phyloP scores from a whole-genome alignment of 2,888 invertebrate species.

The Lasius fuliginosus region DNA sequence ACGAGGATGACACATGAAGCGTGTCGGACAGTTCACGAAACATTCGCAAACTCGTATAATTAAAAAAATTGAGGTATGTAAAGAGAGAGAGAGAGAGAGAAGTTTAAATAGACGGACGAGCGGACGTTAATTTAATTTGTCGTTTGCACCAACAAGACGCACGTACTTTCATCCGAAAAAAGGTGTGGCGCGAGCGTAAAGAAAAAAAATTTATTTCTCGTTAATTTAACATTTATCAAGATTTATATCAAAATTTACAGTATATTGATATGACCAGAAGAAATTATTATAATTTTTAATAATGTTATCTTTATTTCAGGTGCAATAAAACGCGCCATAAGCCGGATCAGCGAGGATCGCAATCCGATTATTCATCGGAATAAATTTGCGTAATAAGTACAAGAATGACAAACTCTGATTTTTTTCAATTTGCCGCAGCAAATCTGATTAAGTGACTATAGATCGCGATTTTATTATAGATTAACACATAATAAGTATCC shows the following conservation, averaged over 20 bases:
- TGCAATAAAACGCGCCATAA: not conserved
- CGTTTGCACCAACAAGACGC: slow-evolving; percentile 18
- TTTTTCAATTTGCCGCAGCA: not conserved
- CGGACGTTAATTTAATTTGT: slow-evolving; percentile 44
- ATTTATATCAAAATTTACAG: not conserved
- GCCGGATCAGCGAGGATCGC: not conserved
- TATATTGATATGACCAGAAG: not conserved
- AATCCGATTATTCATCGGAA: slow-evolving; percentile 11
- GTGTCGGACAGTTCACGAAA: not conserved
- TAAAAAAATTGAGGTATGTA: slow-evolving; percentile 22
- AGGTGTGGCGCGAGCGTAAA: not conserved
- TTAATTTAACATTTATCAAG: slow-evolving; percentile 31
- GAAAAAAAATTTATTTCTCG: not conserved
- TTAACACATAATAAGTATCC: not conserved
- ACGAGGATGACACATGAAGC: not conserved
- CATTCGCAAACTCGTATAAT: slow-evolving; percentile 10
- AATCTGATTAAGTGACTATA: not conserved
- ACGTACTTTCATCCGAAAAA: not conserved
- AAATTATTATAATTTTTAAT: slow-evolving; percentile 20
- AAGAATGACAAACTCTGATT: not conserved
- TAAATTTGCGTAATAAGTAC: slow-evolving; percentile 28
- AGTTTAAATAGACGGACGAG: slow-evolving; percentile 33
- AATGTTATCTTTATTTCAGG: slow-evolving; percentile 18
- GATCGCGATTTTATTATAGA: slow-evolving; percentile 24
- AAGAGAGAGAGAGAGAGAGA: not conserved